Base-by-base conservation (phyloP, 1,140 invertebrate genomes). In the Scaptodrosophila lebanonensis region DNA sequence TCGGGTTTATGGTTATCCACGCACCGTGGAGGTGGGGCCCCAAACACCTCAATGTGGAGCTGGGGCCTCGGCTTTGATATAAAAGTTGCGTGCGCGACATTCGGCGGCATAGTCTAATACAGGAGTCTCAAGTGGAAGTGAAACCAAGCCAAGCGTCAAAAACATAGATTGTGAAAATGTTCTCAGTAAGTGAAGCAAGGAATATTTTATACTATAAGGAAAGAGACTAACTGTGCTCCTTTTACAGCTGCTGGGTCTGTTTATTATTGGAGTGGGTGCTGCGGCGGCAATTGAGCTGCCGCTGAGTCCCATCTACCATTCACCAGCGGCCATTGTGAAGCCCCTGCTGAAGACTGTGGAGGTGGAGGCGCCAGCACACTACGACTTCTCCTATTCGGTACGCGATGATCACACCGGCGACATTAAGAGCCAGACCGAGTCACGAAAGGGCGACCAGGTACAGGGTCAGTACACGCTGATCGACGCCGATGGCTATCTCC, bases 401-500 rank as follows among this genome's bases (percentile, higher is more conserved):
- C 87, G 88, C 30, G 90, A 90, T 52, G 83, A 87, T 11, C 86
- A 90, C 77, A 90, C 89, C 20, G 88, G 89, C 5, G 90, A 91
- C 70, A 85, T 89, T 52, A 90, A 90, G 68, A 87, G 87, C 61
- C 89, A 90, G 58, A 73, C 88, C 30, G 90, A 90, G 72, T 85
- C 87, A 11, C 76, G 88, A n/a, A 86, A 89, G 57, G 87, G 90
- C 0, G 90, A 91, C 57, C 86, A 88, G 22, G 89, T 90, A 9
- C 88, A 89, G 58, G 90, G 91, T 7, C 87, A 88, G 50, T 91
- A 91, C 76, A 89, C 89, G 0, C 63, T 91, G 8, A 87, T 90
- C 20, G 90, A 91, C 16, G 86, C 91, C 43, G 91, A 91, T 68
- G 90, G 91, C 30, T 90, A 89, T 54, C 82, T 89, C 36, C 88